Evolutionary conservation across 2,888 invertebrate species (phyloP), one percentile per base, ranked within the genome.

Genomic region (Luffia ferchaultella): DNA sequence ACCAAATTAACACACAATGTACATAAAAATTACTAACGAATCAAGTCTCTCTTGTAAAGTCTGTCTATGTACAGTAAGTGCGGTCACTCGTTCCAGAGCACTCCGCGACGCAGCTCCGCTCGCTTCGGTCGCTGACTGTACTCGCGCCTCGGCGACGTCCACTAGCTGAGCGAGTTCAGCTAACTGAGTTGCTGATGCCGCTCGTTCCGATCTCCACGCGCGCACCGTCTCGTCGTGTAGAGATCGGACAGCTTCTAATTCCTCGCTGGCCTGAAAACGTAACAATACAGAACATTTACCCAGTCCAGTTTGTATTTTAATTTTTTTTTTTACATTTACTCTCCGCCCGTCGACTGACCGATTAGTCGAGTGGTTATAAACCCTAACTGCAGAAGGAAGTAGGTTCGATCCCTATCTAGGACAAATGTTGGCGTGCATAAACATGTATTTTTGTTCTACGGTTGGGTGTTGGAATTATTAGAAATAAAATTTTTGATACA

Each of bases 151-250:
- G 17, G 65, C 63, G 2, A 51, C 54, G 1, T 18, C 53, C 48
- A 69, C 62, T 2, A 57, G 61, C 2, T 19, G 59, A 45, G 56
- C 59, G 50, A 73, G 65, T 53, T 51, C 57, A 1, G 51, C 55
- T 49, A 70, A 59, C 52, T 59, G 61, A 19, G 49, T 52, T 12
- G 51, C 55, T 42, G 58, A 49, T 43, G 55, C 60, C 1, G 59
- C 62, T 16, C 78, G 70, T 56, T 68, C 69, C 20, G 60, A 52
- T 42, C 67, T 71, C 77, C 79, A 79, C 53, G 67, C 51, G n/a
- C 72, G 65, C 1, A 82, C 66, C 3, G 83, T 82, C 66, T 85
- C 84, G 61, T 82, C 79, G 67, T 83, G 82, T 43, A 88, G 62
- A 1, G 85, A 82, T 0, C 78, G 74, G 15, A 83, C 79, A 49